A percentile compares a stretch with the other conserved stretches of the same genome.
Evolutionary conservation across 1,140 invertebrate species (phyloP).

Genomic region (Pogonomyrmex barbatus): DNA sequence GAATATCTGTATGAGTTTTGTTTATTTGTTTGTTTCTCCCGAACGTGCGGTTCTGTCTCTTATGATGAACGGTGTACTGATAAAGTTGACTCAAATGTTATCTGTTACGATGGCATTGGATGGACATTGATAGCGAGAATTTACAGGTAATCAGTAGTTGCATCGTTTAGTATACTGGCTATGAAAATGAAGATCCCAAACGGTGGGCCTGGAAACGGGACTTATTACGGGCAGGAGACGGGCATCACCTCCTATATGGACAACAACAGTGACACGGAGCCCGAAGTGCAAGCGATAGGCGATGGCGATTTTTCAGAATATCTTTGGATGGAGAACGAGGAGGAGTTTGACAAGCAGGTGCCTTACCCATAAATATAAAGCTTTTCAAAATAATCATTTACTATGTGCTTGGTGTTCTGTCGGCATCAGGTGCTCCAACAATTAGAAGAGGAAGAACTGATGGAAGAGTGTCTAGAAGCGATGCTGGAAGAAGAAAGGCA

Average conservation of each 20-base stretch:
- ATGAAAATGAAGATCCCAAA: slow-evolving; percentile 88
- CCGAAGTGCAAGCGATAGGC: slow-evolving; percentile 86
- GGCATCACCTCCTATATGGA: slow-evolving; percentile 84
- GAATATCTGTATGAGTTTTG: not conserved
- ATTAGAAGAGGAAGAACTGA: slow-evolving; percentile 94
- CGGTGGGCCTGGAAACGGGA: slow-evolving; percentile 85
- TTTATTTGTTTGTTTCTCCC: not conserved
- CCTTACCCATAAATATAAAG: not conserved
- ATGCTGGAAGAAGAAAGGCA: slow-evolving; percentile 91
- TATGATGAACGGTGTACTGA: not conserved
- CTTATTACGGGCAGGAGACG: slow-evolving; percentile 86
- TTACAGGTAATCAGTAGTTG: slow-evolving; percentile 39
- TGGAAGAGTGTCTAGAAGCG: slow-evolving; percentile 94
- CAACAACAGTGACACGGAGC: slow-evolving; percentile 85
- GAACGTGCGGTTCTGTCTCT: not conserved
- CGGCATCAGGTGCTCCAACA: slow-evolving; percentile 91
- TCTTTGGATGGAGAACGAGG: slow-evolving; percentile 96
- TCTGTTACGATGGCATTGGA: not conserved
- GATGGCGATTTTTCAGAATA: slow-evolving; percentile 94
- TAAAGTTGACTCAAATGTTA: not conserved
- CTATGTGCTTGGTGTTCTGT: not conserved
- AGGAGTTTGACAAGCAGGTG: slow-evolving; percentile 95
- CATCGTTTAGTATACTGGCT: slow-evolving; percentile 73
- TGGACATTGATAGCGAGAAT: not conserved
- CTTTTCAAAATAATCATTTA: not conserved